Base-by-base conservation (phyloP, 2,888 invertebrate genomes). In the Pasiphila rectangulata region DNA sequence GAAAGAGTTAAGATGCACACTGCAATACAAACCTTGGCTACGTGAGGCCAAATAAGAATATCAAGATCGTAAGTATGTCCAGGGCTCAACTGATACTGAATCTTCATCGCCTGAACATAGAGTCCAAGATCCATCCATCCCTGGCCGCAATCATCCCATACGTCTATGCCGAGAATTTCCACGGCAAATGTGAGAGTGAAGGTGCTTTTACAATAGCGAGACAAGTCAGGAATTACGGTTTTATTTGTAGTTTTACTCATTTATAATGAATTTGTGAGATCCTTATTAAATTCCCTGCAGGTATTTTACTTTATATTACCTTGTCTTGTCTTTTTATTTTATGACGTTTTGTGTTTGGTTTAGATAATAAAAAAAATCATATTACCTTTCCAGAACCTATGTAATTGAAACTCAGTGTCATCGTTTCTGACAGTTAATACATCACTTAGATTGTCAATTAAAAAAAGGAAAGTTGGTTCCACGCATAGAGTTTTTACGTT, bases 161-260 rank as follows among this genome's bases (percentile, higher is more conserved):
- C 64, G 23, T 85, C 79, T n/a, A 72, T 60, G 1, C 72, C 80
- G 9, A 81, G 38, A 15, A 86, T 56, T 71, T 88, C 85, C 10
- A 87, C 51, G 1, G 73, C 77, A 64, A 87, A 86, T 9, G 83
- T 83, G 0, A 86, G 51, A 0, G 76, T 80, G 46, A 86, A 86
- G 1, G 56, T 49, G 57, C 77, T 81, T 47, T 61, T 59, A 17
- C 53, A 56, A 30, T 45, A 59, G 3, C 40, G 45, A 7, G 61
- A 44, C 5, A 54, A 21, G 19, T 66, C 58, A 9, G 23, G 9
- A 7, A 23, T n/a, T 3, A 37, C 17, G 3, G 20, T 10, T 52
- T 58, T 64, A 1, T 21, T 35, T 32, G 9, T 12, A 20, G 50
- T 36, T 56, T 67, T 69, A 40, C 50, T 63, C 69, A 69, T 69